These are phyloP conservation scores for Mesocricetus auratus DNA, from an alignment of 2,113 vertebrate genomes.

Conservation along the genomic window DNA sequence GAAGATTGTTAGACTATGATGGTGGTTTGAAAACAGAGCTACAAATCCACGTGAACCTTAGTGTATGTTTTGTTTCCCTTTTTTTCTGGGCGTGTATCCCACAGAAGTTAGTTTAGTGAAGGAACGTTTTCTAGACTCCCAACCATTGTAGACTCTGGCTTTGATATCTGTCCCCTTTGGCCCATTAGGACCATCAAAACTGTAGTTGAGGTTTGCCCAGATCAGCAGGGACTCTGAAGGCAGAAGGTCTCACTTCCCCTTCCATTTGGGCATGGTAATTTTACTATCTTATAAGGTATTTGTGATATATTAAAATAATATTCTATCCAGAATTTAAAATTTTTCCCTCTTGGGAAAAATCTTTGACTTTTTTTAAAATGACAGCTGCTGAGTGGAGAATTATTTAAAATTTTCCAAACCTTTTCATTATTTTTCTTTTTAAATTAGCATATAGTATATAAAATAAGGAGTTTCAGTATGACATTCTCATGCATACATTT, in stretches of 20 bases:
- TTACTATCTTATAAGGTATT: background rate
- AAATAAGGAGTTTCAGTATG: background rate
- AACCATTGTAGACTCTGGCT: background rate
- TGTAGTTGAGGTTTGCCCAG: background rate
- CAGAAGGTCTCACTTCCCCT: background rate
- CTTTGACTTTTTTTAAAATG: background rate
- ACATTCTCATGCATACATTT: background rate
- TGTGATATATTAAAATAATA: conserved; percentile 9
- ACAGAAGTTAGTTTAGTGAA: background rate
- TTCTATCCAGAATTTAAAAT: conserved; percentile 16
- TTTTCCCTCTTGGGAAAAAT: background rate
- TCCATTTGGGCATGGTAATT: conserved; percentile 18
- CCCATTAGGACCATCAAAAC: background rate
- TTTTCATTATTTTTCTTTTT: background rate
- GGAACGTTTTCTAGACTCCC: background rate
- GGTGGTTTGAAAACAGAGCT: conserved; percentile 1
- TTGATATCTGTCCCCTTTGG: background rate
- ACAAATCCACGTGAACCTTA: background rate
- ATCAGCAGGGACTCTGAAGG: background rate
- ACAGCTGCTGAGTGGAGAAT: background rate
- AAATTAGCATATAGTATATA: background rate
- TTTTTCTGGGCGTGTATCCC: background rate
- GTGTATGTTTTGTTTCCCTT: background rate
- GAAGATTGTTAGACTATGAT: background rate
- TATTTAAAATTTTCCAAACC: background rate